Base-by-base conservation (phyloP, 2,113 vertebrate species). In the Hiodon tergisus region DNA sequence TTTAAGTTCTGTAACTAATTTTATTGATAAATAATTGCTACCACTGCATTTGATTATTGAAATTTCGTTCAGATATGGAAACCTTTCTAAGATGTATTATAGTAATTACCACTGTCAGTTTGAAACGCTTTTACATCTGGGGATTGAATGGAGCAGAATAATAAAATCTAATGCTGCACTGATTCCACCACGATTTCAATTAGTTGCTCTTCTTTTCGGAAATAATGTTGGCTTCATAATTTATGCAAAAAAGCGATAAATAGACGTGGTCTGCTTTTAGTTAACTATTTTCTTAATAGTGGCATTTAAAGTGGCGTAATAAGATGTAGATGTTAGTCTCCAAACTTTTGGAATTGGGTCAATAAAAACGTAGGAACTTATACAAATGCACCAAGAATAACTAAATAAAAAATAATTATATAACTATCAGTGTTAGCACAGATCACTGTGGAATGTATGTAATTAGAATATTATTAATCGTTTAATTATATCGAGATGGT, bases 11-110 rank as follows among this genome's bases (percentile, higher is more conserved):
- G 91, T 88, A 91, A 95, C 92, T 95, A 94, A 95, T 96, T 94
- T 93, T 95, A 96, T 96, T 95, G 91, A 95, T 94, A 94, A 95
- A 94, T 96, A 95, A 97, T 95, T 93, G 93, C 91, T 93, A 91
- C 89, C 91, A 92, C 92, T 90, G 93, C 92, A 91, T 91, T 93
- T 90, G 93, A 93, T 95, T 95, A 95, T 96, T 92, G 88, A 92
- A 95, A 94, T 93, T 91, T 93, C 87, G 93, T 92, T 92, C 94
- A 95, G 94, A 94, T 95, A 95, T 91, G 91, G 92, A 93, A 94
- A 85, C 93, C 92, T 94, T 94, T 93, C 91, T 90, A 93, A 94
- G 92, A 94, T 92, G 90, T 93, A 92, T 94, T 92, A 81, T 71
- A 87, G 88, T 89, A 88, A 90, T 90, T 88, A 87, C 76, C 78